phyloP scores from a whole-genome alignment of 2,797 vertebrate genomes.

The Prionace glauca region DNA sequence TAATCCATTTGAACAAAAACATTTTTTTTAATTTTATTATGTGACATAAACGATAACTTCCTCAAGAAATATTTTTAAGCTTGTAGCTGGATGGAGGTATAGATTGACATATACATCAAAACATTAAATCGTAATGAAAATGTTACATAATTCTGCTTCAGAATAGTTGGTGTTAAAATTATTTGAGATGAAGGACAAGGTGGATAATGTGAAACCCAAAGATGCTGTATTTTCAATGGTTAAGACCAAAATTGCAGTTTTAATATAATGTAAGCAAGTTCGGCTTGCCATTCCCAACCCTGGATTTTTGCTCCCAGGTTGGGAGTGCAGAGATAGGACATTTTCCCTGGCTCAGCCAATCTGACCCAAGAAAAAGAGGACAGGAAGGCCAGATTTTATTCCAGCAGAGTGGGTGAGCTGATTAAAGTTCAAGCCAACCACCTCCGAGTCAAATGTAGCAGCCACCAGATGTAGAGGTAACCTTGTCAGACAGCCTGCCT shows the following conservation, averaged over 20 bases:
- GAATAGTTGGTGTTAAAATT: neutral
- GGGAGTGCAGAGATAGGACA: no score
- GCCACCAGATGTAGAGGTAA: no score
- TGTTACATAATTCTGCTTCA: neutral
- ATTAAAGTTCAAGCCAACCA: neutral
- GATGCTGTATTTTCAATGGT: neutral
- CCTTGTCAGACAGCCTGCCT: no score
- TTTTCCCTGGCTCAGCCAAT: no score
- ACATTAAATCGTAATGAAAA: neutral
- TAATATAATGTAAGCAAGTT: neutral
- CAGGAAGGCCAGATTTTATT: neutral
- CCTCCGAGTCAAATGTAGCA: no score
- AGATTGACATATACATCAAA: neutral
- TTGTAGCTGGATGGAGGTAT: neutral
- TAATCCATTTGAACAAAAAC: neutral
- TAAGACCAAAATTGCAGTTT: neutral
- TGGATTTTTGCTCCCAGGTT: no score
- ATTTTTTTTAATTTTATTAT: neutral
- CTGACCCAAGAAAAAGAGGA: no score
- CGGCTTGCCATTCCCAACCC: neutral
- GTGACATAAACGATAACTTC: neutral
- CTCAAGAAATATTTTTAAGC: neutral
- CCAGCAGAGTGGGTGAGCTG: neutral
- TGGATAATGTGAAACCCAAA: neutral
- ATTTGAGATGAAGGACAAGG: neutral